These are phyloP conservation scores for Hemiprocne comata DNA, from an alignment of 2,113 vertebrate species.

Conservation along the genomic window DNA sequence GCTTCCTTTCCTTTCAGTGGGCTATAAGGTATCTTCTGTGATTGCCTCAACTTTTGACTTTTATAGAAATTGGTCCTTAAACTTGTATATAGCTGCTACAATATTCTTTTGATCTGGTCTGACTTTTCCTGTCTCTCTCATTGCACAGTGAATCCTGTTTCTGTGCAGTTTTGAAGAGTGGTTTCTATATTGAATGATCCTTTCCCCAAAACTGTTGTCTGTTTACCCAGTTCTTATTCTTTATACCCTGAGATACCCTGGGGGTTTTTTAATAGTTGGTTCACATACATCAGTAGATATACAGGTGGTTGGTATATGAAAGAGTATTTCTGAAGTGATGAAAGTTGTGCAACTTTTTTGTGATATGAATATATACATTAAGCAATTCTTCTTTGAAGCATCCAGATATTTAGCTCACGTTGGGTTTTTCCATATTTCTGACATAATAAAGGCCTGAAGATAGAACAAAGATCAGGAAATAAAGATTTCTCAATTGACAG, in stretches of 20 bases:
- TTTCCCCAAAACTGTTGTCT: not conserved
- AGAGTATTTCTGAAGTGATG: not conserved
- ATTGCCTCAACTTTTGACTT: not conserved
- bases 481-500: not conserved
- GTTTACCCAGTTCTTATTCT: not conserved
- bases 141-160: not conserved
- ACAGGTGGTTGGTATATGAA: not conserved
- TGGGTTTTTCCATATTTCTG: not conserved
- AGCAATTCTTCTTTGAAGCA: not conserved
- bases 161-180: not conserved
- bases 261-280: not conserved
- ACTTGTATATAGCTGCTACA: not conserved
- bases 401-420: not conserved
- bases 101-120: not conserved
- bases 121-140: not conserved
- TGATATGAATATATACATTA: not conserved
- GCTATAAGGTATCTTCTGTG: not conserved
- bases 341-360: not conserved
- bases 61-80: not conserved
- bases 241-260: not conserved
- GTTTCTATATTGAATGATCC: not conserved
- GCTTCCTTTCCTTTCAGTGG: not conserved
- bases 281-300: rapidly evolving
- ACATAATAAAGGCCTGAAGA: not conserved
- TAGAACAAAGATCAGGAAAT: not conserved